Conservation (phyloP, 2,113 vertebrate genomes). For the Herpetotheres cachinnans region DNA sequence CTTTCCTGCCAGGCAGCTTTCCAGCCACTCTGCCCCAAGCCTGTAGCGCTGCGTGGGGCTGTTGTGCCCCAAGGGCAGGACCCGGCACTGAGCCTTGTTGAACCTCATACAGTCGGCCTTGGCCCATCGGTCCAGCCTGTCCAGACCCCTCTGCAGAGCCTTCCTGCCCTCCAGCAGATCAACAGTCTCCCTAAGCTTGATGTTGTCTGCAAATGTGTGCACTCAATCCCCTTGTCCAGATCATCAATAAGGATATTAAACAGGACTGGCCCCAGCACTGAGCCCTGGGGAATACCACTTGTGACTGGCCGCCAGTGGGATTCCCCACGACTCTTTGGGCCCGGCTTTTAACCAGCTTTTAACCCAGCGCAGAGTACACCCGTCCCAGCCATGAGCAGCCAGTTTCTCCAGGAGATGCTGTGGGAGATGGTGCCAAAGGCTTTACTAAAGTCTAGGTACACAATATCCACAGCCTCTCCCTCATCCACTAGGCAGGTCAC, state of each 20-base stretch:
- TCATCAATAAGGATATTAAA: too few species aligned
- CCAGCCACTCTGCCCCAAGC: background rate
- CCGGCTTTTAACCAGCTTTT: accelerated
- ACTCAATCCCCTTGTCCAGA: accelerated
- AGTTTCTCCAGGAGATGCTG: background rate
- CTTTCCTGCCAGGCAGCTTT: background rate
- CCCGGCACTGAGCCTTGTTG: accelerated
- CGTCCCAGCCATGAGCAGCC: background rate
- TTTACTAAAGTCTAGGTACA: background rate
- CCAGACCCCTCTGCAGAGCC: background rate
- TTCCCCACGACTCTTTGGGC: background rate
- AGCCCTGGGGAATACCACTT: background rate
- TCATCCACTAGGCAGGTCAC: background rate
- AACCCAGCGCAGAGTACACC: background rate
- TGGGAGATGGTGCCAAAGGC: background rate
- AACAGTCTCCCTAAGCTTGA: background rate
- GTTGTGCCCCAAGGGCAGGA: background rate
- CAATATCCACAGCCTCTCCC: background rate
- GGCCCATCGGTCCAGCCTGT: background rate
- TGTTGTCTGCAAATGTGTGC: background rate
- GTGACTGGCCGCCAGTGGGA: background rate
- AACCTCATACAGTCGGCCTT: accelerated
- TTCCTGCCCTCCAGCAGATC: background rate
- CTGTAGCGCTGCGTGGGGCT: background rate
- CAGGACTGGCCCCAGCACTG: too few species aligned